Evolutionary conservation across 2,888 invertebrate genomes (phyloP), one percentile per base, ranked within the genome.

Genomic region (Luffia ferchaultella): DNA sequence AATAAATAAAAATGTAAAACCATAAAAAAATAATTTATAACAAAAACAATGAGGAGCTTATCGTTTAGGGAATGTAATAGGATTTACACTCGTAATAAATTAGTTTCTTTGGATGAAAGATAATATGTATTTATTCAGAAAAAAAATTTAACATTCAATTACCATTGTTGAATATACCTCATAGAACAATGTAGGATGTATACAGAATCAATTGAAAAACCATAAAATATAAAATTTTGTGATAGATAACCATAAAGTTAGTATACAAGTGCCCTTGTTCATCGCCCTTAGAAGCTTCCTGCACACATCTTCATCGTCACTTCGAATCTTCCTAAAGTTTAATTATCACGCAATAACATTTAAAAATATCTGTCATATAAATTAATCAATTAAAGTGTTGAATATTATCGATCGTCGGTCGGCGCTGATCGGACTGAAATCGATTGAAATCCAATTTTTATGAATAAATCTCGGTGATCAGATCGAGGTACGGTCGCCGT

Each of bases 221-320:
- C 57, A 57, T 57, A 61, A 62, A 63, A 62, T 67, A 65, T 57
- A 67, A 63, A 63, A 60, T 63, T 68, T 65, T 72, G 69, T 70
- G 69, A 73, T 76, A 75, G 71, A 68, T 63, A 70, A 66, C 70
- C 67, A 65, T 75, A 76, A 76, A 68, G 59, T 73, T 79, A 79
- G 77, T 72, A 76, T 73, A 72, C 74, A 82, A 82, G 80, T 82
- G 80, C 75, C 80, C 80, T 80, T 82, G 76, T 72, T 76, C 76
- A 78, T 76, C 68, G 70, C 70, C 70, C 73, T 73, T 75, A 72
- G 71, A 76, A 66, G 80, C 80, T 79, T 77, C 69, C 30, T 68
- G 73, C 74, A 30, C 70, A 70, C 70, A 62, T 61, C 68, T 65
- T 68, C 58, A 60, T 62, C 67, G 67, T 65, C 15, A 18, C 45